phyloP scores from a whole-genome alignment of 2,888 invertebrate species.

The Sinopyrophorus schimmeli region DNA sequence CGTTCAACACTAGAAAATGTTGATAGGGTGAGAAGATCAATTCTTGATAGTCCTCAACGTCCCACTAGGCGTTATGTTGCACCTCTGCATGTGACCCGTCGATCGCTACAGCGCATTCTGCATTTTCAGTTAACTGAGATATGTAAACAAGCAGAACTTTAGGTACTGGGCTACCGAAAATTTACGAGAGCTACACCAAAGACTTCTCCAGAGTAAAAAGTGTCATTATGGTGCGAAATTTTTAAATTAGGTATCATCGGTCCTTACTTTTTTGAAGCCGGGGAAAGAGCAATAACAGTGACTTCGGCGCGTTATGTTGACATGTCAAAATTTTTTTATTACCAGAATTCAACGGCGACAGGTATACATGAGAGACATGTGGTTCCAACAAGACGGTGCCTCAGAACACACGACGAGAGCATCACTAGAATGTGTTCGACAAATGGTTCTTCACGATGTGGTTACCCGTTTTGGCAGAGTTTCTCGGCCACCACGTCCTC shows the following conservation, averaged over 20 bases:
- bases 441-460: no score
- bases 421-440: no score
- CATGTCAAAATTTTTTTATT: neutral
- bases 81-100: no score
- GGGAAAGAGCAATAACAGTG: neutral
- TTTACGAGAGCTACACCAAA: constrained; percentile 26
- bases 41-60: no score
- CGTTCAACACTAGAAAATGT: no score
- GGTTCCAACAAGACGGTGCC: no score
- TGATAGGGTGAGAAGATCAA: no score
- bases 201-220: constrained; percentile 26
- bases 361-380: neutral
- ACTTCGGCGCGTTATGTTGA: neutral
- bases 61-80: no score
- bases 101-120: no score
- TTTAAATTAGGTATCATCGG: constrained; percentile 2
- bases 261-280: constrained; percentile 1
- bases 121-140: constrained; percentile 15
- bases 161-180: constrained; percentile 30
- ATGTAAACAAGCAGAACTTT: constrained; percentile 30
- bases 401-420: no score
- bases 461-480: no score
- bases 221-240: constrained; percentile 20
- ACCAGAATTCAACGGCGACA: neutral
- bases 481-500: no score